Percentiles rank a stretch among this genome's conserved stretches.
Evolutionary conservation across 2,888 invertebrate species (phyloP).

Genomic region (Nysson spinosus): DNA sequence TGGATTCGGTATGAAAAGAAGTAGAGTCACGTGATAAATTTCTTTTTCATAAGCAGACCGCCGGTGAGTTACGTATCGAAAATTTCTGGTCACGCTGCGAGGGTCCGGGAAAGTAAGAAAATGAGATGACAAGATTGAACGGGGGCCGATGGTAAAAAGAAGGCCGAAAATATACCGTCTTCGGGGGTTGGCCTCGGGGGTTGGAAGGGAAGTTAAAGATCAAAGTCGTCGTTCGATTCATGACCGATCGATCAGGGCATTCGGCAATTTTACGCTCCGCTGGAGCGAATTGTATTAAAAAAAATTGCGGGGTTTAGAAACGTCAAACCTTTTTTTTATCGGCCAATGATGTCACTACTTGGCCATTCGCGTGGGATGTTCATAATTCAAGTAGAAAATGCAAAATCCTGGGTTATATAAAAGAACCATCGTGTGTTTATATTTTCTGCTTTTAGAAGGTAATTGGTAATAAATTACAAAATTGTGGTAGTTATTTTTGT

Average conservation of each 20-base stretch:
- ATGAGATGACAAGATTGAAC: not conserved
- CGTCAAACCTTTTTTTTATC: conserved; percentile 2
- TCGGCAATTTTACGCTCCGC: conserved; percentile 49
- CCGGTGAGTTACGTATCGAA: not conserved
- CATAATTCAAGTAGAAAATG: not conserved
- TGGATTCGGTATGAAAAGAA: too few species aligned
- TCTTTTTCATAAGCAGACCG: not conserved
- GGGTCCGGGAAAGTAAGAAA: conserved; percentile 6
- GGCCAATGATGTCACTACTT: not conserved
- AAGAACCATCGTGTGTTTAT: too few species aligned
- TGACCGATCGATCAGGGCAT: conserved; percentile 40
- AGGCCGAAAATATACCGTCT: not conserved
- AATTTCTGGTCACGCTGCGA: conserved; percentile 19
- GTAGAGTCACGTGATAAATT: conserved; percentile 14
- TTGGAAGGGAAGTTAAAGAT: conserved; percentile 4
- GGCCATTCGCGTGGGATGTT: not conserved
- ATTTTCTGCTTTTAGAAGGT: too few species aligned
- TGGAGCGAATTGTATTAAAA: conserved; percentile 41
- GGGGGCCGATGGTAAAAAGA: not conserved
- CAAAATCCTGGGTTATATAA: not conserved
- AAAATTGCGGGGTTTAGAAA: not conserved
- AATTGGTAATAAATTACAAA: too few species aligned
- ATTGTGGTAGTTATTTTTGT: too few species aligned
- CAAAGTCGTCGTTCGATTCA: conserved; percentile 31
- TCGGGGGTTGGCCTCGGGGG: too few species aligned